phyloP scores from a whole-genome alignment of 2,797 vertebrate species.

The Erithacus rubecula region DNA sequence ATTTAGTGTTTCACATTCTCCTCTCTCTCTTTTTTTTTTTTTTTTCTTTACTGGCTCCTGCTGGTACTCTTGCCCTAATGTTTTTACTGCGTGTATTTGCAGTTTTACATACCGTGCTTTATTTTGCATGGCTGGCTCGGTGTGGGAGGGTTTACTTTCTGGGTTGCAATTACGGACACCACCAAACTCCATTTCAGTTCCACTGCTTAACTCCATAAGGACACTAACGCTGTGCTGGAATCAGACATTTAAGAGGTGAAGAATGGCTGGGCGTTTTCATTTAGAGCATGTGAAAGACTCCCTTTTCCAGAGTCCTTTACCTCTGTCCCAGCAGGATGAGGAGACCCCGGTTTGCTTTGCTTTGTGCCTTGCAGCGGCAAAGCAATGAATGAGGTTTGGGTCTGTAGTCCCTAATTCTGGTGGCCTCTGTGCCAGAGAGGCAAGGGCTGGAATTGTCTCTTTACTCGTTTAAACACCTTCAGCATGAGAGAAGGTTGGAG shows the following conservation, averaged over 20 bases:
- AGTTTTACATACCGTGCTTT: background rate
- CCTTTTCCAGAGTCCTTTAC: background rate
- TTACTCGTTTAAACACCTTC: background rate
- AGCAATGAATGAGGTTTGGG: fast-evolving
- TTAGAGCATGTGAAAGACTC: background rate
- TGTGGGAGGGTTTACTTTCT: background rate
- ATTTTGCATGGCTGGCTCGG: background rate
- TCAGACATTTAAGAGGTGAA: background rate
- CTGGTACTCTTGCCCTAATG: background rate
- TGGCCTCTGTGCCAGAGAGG: background rate
- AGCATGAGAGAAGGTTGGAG: background rate
- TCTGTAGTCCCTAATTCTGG: background rate
- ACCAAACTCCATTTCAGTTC: background rate
- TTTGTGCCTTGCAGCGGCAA: background rate
- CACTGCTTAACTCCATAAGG: background rate
- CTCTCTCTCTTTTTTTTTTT: no score
- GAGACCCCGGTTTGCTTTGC: background rate
- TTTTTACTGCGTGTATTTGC: background rate
- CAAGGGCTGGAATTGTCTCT: background rate
- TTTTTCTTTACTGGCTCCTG: background rate
- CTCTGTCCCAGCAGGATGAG: background rate
- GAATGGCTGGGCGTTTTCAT: background rate
- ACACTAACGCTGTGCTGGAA: background rate
- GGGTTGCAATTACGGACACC: background rate
- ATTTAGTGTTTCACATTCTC: background rate